These are phyloP conservation scores for Lineus longissimus DNA, from an alignment of 1,140 invertebrate genomes.

Conservation along the genomic window DNA sequence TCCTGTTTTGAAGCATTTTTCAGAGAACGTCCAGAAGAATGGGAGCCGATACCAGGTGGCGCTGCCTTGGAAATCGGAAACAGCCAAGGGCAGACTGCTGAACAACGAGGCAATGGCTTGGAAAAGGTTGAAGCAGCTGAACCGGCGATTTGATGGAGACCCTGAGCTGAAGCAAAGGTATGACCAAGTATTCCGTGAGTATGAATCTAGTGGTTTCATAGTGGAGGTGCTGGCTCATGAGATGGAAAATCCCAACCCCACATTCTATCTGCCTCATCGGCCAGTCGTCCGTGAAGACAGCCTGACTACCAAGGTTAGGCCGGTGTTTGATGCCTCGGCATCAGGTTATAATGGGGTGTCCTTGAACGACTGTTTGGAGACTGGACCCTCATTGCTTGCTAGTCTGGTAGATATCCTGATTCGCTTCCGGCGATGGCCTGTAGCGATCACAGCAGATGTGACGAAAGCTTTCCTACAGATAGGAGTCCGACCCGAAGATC, in stretches of 20 bases:
- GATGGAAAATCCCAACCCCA: neutral
- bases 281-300: conserved; percentile 33
- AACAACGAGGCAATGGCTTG: neutral
- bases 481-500: neutral
- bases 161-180: neutral
- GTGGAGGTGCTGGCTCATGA: neutral
- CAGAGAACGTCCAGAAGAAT: neutral
- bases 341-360: conserved; percentile 27
- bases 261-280: conserved; percentile 54
- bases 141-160: neutral
- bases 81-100: too few relatives aligned
- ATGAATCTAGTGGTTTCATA: neutral
- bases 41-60: neutral
- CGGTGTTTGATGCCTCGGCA: conserved; percentile 48
- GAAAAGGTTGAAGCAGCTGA: neutral
- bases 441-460: conserved; percentile 13
- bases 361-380: conserved; percentile 44
- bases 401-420: conserved; percentile 10
- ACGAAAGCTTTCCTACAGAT: conserved; percentile 17
- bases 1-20: neutral
- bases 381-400: conserved; percentile 16
- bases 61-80: neutral
- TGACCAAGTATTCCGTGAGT: neutral
- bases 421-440: conserved; percentile 1
- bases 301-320: conserved; percentile 39